Evolutionary conservation across 2,888 invertebrate species (phyloP), one percentile per base, ranked within the genome.

Genomic region (Nomada fucata): DNA sequence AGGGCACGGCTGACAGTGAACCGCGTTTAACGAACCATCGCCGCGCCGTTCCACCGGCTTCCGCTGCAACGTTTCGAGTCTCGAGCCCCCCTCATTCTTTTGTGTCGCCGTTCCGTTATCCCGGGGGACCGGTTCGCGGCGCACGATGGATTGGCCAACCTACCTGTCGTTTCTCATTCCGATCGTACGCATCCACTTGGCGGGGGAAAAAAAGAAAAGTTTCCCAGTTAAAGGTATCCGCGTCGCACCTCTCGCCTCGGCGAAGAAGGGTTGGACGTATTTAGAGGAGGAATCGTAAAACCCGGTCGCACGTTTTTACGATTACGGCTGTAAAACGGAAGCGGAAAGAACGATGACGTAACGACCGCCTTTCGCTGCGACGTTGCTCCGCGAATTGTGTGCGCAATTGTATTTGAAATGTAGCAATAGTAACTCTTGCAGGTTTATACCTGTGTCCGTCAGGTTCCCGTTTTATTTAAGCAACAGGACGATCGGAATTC

Each of bases 1-100:
- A 10, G 5, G 63, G 68, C 53, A 76, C 61, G 50, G 61, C 55
- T 63, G n/a, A 52, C 59, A 50, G 74, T 36, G 74, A 75, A 74
- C 61, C 61, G 65, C 81, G 70, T 82, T 82, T 82, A 82, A 82
- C 81, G 81, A 82, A 81, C 81, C 81, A 60, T 81, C 59, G 18
- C 79, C 55, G 53, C 73, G 15, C 42, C 81, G 81, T 79, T 76
- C 76, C 64, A 52, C 75, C 52, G 15, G 55, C 64, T 76, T 70
- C 76, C 69, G 76, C 23, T 55, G 18, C 69, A 65, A 71, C 64
- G 70, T n/a, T 1, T 36, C 36, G n/a, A 13, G 50, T 55, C 59
- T 55, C 60, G 47, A 70, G 64, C 15, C 53, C 53, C 2, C n/a
- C 47, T 65, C 65, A 52, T 80, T 81, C 36, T 36, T 36, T 36